A percentile compares a stretch with the other conserved stretches of the same genome.
Conservation (phyloP, 2,797 vertebrate species). For the Perdix hodgsoniae region DNA sequence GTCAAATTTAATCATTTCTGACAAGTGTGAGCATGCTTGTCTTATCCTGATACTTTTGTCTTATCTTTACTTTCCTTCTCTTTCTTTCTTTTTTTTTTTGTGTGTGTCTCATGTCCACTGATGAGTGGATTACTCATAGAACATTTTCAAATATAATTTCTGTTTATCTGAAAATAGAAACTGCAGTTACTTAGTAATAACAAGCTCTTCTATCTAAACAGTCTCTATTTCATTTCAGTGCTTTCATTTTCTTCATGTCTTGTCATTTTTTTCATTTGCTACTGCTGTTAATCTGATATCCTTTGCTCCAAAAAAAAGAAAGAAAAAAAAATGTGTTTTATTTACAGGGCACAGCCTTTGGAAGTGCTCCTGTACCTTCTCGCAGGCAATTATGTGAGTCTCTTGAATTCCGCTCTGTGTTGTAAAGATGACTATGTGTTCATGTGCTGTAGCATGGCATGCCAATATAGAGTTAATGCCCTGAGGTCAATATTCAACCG, state of each 20-base stretch:
- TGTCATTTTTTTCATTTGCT: constrained; percentile 62
- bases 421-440: constrained; percentile 82
- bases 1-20: constrained; percentile 40
- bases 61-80: neutral
- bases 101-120: neutral
- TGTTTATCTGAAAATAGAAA: constrained; percentile 60
- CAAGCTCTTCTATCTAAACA: constrained; percentile 17
- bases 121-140: constrained; percentile 35
- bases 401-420: constrained; percentile 82
- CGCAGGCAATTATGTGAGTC: constrained; percentile 87
- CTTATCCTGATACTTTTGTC: constrained; percentile 44
- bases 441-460: constrained; percentile 86
- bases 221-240: constrained; percentile 23
- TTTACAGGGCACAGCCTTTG: constrained; percentile 86
- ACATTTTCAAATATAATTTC: neutral
- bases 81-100: neutral
- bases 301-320: constrained; percentile 69
- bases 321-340: constrained; percentile 83
- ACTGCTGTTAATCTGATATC: constrained; percentile 77
- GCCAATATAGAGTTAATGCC: constrained; percentile 72
- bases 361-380: constrained; percentile 85
- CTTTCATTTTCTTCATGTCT: constrained; percentile 59
- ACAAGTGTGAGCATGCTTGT: constrained; percentile 54
- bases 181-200: constrained; percentile 31
- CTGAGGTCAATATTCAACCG: constrained; percentile 79